Evolutionary conservation across 37 sponge, comb jelly and placozoan species (phyloP).

Genomic region (Beroe ovata): DNA sequence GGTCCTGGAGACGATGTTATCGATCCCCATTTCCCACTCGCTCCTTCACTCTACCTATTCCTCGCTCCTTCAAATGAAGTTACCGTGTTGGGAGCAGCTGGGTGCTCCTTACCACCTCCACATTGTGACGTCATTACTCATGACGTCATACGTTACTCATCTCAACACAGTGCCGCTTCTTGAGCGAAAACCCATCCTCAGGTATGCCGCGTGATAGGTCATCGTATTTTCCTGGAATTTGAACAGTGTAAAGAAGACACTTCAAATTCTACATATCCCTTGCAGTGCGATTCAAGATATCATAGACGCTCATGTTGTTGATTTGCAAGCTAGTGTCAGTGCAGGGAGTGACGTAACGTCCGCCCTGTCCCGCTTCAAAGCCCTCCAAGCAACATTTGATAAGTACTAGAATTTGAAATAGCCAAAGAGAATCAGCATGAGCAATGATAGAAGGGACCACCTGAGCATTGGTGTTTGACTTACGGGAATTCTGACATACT

Average conservation of each 20-base stretch:
- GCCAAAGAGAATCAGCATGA: no score
- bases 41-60: conserved; percentile 54
- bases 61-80: conserved; percentile 38
- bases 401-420: conserved; percentile 2
- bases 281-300: background rate
- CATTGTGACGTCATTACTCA: conserved; percentile 10
- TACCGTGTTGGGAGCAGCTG: conserved; percentile 49
- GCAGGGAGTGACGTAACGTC: conserved; percentile 21
- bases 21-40: conserved; percentile 15
- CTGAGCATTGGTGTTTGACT: no score
- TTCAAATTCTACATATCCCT: background rate
- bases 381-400: conserved; percentile 17
- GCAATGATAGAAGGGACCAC: no score
- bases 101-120: conserved; percentile 51
- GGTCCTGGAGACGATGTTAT: conserved; percentile 11
- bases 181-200: conserved; percentile 23
- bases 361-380: conserved; percentile 44
- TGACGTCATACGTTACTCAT: conserved; percentile 8
- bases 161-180: conserved; percentile 42
- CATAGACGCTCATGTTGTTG: conserved; percentile 33
- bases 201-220: no score
- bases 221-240: no score
- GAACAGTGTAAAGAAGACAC: no score
- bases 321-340: conserved; percentile 14
- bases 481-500: no score